Evolutionary conservation across 2,888 invertebrate species (phyloP).

Genomic region (Rhingia rostrata): DNA sequence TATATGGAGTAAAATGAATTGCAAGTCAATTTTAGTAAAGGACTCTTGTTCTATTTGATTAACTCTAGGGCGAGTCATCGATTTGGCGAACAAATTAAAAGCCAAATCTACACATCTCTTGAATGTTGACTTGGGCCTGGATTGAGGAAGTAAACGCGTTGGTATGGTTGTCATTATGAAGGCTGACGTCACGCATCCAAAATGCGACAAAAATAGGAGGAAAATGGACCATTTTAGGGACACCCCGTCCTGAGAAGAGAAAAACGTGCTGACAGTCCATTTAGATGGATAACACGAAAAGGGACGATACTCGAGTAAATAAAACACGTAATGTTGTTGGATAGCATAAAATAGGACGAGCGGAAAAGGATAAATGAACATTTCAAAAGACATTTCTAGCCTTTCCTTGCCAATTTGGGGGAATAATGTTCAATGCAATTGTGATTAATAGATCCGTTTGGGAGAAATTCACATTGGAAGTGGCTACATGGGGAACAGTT

Average conservation of each 20-base stretch:
- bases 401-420: neutral
- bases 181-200: slow-evolving; percentile 11
- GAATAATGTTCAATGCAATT: neutral
- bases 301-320: neutral
- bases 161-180: neutral
- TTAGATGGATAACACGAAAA: slow-evolving; percentile 14
- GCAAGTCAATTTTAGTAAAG: slow-evolving; percentile 22
- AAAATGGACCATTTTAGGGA: neutral
- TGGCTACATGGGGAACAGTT: neutral
- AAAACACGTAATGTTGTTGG: neutral
- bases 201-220: neutral
- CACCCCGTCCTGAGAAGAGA: neutral
- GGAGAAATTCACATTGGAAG: neutral
- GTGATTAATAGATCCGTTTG: neutral
- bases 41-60: neutral
- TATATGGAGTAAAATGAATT: slow-evolving; percentile 9
- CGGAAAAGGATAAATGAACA: neutral
- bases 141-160: slow-evolving; percentile 4
- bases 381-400: neutral
- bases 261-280: neutral
- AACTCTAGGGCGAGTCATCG: slow-evolving; percentile 9
- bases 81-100: slow-evolving; percentile 35
- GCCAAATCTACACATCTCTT: slow-evolving; percentile 21
- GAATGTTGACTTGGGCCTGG: slow-evolving; percentile 20
- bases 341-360: neutral